phyloP scores from a whole-genome alignment of 2,113 vertebrate genomes.

The Ageneiosus marmoratus region DNA sequence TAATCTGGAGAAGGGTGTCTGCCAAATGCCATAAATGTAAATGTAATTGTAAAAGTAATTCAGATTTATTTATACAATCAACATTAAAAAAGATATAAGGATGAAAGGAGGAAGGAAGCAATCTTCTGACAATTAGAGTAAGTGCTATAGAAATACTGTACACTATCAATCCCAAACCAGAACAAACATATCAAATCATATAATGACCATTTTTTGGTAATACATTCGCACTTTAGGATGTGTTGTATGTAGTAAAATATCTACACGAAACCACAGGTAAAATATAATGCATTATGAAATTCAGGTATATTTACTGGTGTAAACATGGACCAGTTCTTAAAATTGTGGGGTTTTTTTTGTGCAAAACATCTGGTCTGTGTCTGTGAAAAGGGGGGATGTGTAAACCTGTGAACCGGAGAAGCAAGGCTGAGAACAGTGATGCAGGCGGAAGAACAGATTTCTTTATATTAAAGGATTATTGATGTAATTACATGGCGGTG shows the following conservation, averaged over 20 bases:
- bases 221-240: too few relatives aligned
- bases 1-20: too few relatives aligned
- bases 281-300: neutral
- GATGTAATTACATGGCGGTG: constrained; percentile 44
- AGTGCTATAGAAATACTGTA: neutral
- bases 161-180: neutral
- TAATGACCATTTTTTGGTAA: too few relatives aligned
- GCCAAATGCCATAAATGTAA: too few relatives aligned
- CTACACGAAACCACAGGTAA: neutral
- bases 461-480: constrained; percentile 47
- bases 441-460: constrained; percentile 42
- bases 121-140: neutral
- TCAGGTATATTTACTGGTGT: neutral
- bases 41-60: neutral
- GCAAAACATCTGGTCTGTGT: neutral
- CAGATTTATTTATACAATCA: neutral
- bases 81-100: neutral
- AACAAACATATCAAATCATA: too few relatives aligned
- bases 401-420: constrained; percentile 11
- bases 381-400: neutral
- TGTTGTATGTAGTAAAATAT: neutral
- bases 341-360: neutral
- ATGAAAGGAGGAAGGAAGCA: neutral
- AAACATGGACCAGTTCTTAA: neutral
- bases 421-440: neutral